Conservation (phyloP, 2,888 invertebrate genomes). For the Gibbula magus region DNA sequence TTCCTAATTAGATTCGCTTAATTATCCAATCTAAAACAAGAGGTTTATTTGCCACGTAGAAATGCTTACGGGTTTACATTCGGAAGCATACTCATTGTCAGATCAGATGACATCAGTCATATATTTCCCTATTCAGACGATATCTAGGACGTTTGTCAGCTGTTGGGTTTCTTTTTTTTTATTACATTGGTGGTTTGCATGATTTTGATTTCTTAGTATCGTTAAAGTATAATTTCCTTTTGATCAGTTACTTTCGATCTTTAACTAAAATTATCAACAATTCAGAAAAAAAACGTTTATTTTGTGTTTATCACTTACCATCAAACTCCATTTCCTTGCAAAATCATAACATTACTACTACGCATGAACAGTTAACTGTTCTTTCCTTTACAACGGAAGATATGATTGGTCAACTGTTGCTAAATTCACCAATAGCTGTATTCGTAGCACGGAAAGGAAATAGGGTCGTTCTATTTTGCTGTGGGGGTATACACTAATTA, state of each 20-base stretch:
- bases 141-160: neutral
- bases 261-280: too few species aligned
- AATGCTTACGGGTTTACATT: neutral
- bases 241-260: too few species aligned
- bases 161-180: too few species aligned
- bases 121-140: neutral
- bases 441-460: neutral
- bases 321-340: constrained; percentile 48
- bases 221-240: too few species aligned
- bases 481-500: neutral
- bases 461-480: neutral
- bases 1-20: neutral
- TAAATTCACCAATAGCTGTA: neutral
- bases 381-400: neutral
- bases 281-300: too few species aligned
- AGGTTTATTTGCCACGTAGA: neutral
- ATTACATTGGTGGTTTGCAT: too few species aligned
- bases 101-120: neutral
- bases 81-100: neutral
- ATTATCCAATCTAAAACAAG: neutral
- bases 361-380: constrained; percentile 36
- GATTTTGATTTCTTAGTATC: too few species aligned
- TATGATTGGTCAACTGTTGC: neutral
- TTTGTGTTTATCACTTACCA: constrained; percentile 33
- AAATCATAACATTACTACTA: constrained; percentile 44